These are phyloP conservation scores for Chironomus riparius DNA, from an alignment of 2,888 invertebrate genomes.

Conservation along the genomic window DNA sequence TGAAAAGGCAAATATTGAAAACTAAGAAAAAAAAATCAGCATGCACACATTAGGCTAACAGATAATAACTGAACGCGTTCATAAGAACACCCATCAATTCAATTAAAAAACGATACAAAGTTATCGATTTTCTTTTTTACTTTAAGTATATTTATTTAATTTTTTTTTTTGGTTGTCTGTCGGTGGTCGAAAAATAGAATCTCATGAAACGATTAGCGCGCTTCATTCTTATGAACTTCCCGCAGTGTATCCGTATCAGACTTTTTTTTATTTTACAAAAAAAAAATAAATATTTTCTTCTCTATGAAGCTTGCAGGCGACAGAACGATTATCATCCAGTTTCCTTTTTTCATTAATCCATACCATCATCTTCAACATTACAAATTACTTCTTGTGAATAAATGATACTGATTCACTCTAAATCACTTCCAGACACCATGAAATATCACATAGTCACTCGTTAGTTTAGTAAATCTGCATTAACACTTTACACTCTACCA, in stretches of 20 bases:
- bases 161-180: too few species aligned
- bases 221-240: not conserved
- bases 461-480: too few species aligned
- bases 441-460: not conserved
- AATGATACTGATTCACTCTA: too few species aligned
- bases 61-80: not conserved
- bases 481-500: not conserved
- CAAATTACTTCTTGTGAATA: not conserved
- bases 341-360: not conserved
- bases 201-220: not conserved
- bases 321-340: not conserved
- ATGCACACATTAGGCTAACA: not conserved
- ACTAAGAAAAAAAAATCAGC: slow-evolving; percentile 3
- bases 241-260: not conserved
- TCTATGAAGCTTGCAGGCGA: not conserved
- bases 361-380: not conserved
- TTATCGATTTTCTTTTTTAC: too few species aligned
- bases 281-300: not conserved
- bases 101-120: too few species aligned
- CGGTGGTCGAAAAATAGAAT: too few species aligned
- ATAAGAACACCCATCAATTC: slow-evolving; percentile 24
- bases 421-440: not conserved
- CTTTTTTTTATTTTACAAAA: too few species aligned
- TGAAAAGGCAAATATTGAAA: too few species aligned
- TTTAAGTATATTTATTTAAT: too few species aligned